Conservation (phyloP, 2,888 invertebrate species). For the Mesorhabditis sp. region DNA sequence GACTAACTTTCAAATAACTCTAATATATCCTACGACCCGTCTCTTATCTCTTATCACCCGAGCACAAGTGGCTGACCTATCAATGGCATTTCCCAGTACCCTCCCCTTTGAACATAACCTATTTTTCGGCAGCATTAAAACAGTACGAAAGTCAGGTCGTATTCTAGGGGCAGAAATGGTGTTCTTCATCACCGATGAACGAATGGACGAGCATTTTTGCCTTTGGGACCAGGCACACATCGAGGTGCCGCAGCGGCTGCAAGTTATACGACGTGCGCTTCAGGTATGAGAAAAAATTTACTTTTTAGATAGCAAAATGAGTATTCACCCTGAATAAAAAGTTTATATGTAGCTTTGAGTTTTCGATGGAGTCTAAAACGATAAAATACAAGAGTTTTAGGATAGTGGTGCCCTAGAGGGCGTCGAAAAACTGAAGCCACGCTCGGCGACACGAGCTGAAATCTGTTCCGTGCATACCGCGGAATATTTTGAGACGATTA, state of each 20-base stretch:
- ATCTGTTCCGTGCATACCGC: slow-evolving; percentile 30
- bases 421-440: slow-evolving; percentile 18
- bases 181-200: slow-evolving; percentile 22
- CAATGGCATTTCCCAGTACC: too few species aligned
- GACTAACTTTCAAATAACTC: too few species aligned
- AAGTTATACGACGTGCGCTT: slow-evolving; percentile 25
- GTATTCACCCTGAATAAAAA: neutral
- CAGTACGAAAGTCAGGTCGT: too few species aligned
- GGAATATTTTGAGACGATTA: slow-evolving; percentile 32
- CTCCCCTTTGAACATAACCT: too few species aligned
- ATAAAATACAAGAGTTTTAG: neutral
- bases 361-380: neutral
- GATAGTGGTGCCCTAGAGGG: slow-evolving; percentile 9
- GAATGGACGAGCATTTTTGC: slow-evolving; percentile 34
- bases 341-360: neutral
- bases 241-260: slow-evolving; percentile 44
- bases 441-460: slow-evolving; percentile 27
- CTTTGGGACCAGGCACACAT: slow-evolving; percentile 51
- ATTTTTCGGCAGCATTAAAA: too few species aligned
- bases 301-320: neutral
- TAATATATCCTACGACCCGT: too few species aligned
- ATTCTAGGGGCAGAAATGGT: slow-evolving; percentile 12
- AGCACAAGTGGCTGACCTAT: too few species aligned
- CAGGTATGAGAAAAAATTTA: slow-evolving; percentile 16
- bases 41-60: too few species aligned